A percentile compares a stretch with the other conserved stretches of the same genome.
Conservation (phyloP, 2,888 invertebrate species). For the Litoditis marina region DNA sequence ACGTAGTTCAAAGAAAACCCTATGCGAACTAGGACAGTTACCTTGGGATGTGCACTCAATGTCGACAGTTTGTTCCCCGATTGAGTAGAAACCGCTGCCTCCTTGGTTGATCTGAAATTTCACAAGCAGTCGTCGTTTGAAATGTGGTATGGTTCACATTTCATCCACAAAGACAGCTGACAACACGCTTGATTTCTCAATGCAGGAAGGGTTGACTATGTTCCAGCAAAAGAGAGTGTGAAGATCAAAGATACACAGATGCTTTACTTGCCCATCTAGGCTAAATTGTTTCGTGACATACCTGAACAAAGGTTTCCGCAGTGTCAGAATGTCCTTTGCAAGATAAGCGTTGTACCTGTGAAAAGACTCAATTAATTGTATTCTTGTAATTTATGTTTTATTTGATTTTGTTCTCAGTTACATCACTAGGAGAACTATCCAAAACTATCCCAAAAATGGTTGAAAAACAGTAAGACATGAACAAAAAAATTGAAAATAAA, state of each 20-base stretch:
- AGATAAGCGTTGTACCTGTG: conserved; percentile 11
- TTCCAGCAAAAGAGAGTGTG: too few species aligned
- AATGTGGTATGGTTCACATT: too few species aligned
- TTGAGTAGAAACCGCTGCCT: not conserved
- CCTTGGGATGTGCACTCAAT: conserved; percentile 7
- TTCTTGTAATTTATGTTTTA: not conserved
- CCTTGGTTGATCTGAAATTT: conserved; percentile 12
- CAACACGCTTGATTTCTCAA: too few species aligned
- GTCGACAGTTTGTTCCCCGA: conserved; percentile 13
- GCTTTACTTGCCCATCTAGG: too few species aligned
- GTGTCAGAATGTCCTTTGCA: conserved; percentile 1
- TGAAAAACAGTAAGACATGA: too few species aligned
- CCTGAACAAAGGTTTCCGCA: conserved; percentile 13
- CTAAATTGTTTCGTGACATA: too few species aligned
- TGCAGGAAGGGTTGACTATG: too few species aligned
- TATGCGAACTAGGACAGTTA: not conserved
- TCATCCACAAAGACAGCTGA: too few species aligned
- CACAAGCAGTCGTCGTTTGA: too few species aligned
- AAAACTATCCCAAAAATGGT: too few species aligned
- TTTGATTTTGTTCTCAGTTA: not conserved
- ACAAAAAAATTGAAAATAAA: too few species aligned
- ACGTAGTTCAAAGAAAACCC: not conserved
- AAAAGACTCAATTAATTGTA: not conserved
- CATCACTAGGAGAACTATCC: not conserved
- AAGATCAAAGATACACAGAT: too few species aligned